phyloP scores from a whole-genome alignment of 1,140 invertebrate species.

The Wasmannia auropunctata region DNA sequence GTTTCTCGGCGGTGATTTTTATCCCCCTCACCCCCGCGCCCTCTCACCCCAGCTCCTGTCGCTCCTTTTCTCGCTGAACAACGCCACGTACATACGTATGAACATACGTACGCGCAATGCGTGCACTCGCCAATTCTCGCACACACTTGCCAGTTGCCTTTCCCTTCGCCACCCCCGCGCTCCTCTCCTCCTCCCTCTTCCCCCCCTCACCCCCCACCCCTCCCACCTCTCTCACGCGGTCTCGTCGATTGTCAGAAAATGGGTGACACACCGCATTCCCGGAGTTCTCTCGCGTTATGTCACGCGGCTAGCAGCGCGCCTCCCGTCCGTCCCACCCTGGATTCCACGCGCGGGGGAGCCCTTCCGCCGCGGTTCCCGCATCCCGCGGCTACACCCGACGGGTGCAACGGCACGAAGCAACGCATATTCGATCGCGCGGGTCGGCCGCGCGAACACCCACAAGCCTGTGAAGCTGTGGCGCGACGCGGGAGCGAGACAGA shows the following conservation, averaged over 20 bases:
- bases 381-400: slow-evolving; percentile 22
- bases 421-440: slow-evolving; percentile 45
- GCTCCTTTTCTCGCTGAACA: not conserved
- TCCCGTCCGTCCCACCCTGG: slow-evolving; percentile 39
- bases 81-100: not conserved
- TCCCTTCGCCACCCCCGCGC: slow-evolving; percentile 59
- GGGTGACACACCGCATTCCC: slow-evolving; percentile 77
- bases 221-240: slow-evolving; percentile 11
- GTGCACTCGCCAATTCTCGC: no score
- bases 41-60: slow-evolving; percentile 19
- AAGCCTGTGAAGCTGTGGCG: slow-evolving; percentile 7
- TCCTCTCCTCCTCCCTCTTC: slow-evolving; percentile 41
- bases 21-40: not conserved
- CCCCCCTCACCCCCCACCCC: slow-evolving; percentile 57
- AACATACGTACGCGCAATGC: not conserved
- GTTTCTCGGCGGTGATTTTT: slow-evolving; percentile 15
- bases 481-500: slow-evolving; percentile 12
- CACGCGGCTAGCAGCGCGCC: slow-evolving; percentile 63
- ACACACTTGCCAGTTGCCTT: slow-evolving; percentile 30
- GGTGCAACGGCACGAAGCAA: slow-evolving; percentile 37
- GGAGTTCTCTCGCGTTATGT: slow-evolving; percentile 69
- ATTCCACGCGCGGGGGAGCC: slow-evolving; percentile 8
- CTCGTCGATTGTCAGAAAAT: slow-evolving; percentile 76
- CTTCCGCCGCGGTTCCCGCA: not conserved
- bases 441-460: slow-evolving; percentile 10